Conservation (phyloP, 2,888 invertebrate genomes). For the Sepioteuthis lessoniana region DNA sequence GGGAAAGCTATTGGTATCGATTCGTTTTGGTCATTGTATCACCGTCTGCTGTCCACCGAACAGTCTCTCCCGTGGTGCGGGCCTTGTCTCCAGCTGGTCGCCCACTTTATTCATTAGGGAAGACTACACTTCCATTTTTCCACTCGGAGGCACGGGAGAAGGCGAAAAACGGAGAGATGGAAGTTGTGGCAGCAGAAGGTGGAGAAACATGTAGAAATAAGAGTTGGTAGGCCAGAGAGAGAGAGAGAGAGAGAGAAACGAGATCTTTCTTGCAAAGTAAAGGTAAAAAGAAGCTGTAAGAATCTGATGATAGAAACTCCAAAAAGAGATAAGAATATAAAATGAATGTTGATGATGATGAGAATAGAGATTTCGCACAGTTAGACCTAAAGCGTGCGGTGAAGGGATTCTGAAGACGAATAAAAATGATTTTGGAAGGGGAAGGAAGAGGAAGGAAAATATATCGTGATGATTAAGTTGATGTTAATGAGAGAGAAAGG, state of each 20-base stretch:
- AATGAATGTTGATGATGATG: background rate
- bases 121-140: slow-evolving; percentile 6
- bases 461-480: background rate
- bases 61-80: background rate
- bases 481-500: background rate
- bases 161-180: background rate
- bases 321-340: too few species aligned
- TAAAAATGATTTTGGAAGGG: background rate
- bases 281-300: background rate
- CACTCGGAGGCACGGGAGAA: background rate
- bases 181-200: background rate
- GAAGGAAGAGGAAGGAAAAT: background rate
- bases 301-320: background rate
- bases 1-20: background rate
- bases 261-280: background rate
- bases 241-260: background rate
- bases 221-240: background rate
- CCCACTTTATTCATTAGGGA: background rate
- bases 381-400: background rate
- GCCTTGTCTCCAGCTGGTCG: background rate
- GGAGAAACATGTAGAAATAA: background rate
- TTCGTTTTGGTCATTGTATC: slow-evolving; percentile 13
- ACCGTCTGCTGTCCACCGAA: slow-evolving; percentile 6
- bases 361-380: background rate
- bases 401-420: background rate